These are phyloP conservation scores for Todiramphus chloris DNA, from an alignment of 2,113 vertebrate species.

Conservation along the genomic window DNA sequence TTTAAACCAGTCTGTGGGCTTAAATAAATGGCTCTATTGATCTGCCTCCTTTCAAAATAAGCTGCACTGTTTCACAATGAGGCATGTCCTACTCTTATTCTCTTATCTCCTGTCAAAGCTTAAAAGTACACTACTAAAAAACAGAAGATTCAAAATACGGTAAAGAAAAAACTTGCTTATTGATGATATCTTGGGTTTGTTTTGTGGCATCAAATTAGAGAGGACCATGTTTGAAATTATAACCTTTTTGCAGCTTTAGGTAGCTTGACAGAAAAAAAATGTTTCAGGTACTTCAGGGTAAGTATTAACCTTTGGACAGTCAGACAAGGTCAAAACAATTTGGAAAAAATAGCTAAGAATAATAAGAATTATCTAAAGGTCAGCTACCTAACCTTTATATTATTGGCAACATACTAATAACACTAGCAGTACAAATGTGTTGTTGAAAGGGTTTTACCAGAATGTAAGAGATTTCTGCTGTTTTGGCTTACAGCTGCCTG, in stretches of 20 bases:
- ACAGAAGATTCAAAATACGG: conserved; percentile 14
- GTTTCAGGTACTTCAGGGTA: not conserved
- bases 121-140: conserved; percentile 21
- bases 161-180: conserved; percentile 28
- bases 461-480: not conserved
- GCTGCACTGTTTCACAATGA: conserved; percentile 46
- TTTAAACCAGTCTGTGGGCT: conserved; percentile 38
- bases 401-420: not conserved
- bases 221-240: conserved; percentile 1
- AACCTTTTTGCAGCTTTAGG: not conserved
- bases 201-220: conserved; percentile 25
- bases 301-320: conserved; percentile 9
- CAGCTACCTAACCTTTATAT: not conserved
- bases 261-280: not conserved
- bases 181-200: conserved; percentile 36
- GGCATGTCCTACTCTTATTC: not conserved
- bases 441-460: not conserved
- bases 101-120: conserved; percentile 18
- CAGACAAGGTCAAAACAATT: conserved; percentile 13
- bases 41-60: conserved; percentile 42
- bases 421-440: not conserved
- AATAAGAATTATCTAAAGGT: conserved; percentile 29
- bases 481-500: not conserved
- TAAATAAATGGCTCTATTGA: conserved; percentile 58
- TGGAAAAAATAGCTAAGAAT: conserved; percentile 29